Percentiles rank a stretch among this genome's conserved stretches.
phyloP scores from a whole-genome alignment of 2,113 vertebrate genomes.

The Cricetomys ansorgei region DNA sequence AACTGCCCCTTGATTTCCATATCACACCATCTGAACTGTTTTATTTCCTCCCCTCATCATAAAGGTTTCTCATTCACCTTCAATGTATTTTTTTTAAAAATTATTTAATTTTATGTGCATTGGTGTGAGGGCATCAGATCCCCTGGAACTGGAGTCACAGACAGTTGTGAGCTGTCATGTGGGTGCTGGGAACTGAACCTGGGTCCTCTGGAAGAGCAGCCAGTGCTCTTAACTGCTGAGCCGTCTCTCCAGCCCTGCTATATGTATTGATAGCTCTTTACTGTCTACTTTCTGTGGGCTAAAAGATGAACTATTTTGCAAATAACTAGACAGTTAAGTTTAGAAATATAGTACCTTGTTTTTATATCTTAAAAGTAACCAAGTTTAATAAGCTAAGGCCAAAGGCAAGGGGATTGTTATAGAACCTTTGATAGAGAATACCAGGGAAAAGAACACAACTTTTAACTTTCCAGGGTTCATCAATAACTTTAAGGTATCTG shows the following conservation, averaged over 20 bases:
- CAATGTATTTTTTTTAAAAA: too few species aligned
- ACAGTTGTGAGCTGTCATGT: too few species aligned
- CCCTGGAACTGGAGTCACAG: too few species aligned
- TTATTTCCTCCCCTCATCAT: not conserved
- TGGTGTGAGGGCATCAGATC: too few species aligned
- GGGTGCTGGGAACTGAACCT: too few species aligned
- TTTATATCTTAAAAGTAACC: conserved; percentile 27
- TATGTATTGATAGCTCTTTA: not conserved
- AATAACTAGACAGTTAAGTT: conserved; percentile 29
- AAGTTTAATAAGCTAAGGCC: conserved; percentile 15
- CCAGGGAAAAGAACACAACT: not conserved
- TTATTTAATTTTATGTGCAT: too few species aligned
- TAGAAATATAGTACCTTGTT: conserved; percentile 39
- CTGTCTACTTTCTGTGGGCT: not conserved
- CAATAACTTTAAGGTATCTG: conserved; percentile 3
- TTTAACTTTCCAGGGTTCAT: not conserved
- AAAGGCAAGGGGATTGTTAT: conserved; percentile 50
- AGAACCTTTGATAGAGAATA: not conserved
- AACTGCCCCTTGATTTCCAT: not conserved
- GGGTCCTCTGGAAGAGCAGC: too few species aligned
- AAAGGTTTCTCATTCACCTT: not conserved
- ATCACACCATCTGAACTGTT: not conserved
- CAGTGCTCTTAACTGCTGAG: too few species aligned
- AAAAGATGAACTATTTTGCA: conserved; percentile 32
- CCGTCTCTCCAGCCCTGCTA: too few species aligned